Conservation (phyloP, 2,797 vertebrate species). For the Acridotheres tristis region DNA sequence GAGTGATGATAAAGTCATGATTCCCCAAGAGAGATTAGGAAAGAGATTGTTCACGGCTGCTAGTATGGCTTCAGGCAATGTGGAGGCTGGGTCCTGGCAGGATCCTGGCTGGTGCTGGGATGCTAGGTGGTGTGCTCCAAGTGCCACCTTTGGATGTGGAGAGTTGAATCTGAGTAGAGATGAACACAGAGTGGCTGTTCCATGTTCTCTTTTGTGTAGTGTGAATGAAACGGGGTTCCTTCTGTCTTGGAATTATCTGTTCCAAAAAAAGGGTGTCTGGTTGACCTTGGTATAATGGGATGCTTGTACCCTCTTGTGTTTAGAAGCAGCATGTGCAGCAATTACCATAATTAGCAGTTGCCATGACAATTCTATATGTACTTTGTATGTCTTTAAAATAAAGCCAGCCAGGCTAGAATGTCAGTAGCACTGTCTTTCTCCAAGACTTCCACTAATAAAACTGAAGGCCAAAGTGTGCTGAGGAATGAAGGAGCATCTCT, state of each 20-base stretch:
- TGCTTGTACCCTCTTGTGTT: conserved; percentile 67
- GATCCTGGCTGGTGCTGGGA: not conserved
- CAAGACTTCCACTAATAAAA: not conserved
- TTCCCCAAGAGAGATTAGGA: not conserved
- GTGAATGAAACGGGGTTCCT: not conserved
- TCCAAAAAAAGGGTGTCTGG: not conserved
- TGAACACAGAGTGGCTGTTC: not conserved
- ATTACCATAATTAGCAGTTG: conserved; percentile 66
- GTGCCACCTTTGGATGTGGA: not conserved
- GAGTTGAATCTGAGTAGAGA: not conserved
- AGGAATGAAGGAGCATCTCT: not conserved
- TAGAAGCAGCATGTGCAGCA: conserved; percentile 61
- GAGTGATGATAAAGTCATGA: not conserved
- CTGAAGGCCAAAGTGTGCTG: not conserved
- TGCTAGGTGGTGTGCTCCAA: not conserved
- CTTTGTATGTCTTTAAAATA: conserved; percentile 12
- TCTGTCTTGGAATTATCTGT: not conserved
- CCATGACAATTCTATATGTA: conserved; percentile 72
- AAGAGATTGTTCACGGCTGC: too few relatives aligned
- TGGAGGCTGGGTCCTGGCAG: not conserved
- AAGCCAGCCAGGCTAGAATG: conserved; percentile 49
- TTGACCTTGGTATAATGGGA: conserved; percentile 56
- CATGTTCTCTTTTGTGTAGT: not conserved
- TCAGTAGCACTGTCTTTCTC: conserved; percentile 41
- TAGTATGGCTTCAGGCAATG: too few relatives aligned